phyloP scores from a whole-genome alignment of 2,888 invertebrate species.

The Papilio protenor region DNA sequence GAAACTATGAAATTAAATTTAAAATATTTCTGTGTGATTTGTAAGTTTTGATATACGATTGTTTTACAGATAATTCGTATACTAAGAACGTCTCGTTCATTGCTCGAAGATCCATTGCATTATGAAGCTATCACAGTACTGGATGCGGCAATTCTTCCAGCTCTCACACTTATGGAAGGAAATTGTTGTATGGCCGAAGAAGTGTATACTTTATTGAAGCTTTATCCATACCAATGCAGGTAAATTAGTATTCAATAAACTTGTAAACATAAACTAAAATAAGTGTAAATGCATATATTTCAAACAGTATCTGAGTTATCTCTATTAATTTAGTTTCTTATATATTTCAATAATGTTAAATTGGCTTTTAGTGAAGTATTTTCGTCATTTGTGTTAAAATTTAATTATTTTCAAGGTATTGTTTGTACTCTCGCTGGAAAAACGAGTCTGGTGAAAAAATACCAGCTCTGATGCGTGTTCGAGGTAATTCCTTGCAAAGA shows the following conservation, averaged over 20 bases:
- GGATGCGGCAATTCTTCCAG: constrained; percentile 95
- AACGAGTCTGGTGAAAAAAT: constrained; percentile 91
- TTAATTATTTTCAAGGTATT: constrained; percentile 83
- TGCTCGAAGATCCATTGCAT: constrained; percentile 86
- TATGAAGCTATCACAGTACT: constrained; percentile 93
- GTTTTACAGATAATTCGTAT: constrained; percentile 75
- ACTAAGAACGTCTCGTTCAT: constrained; percentile 68
- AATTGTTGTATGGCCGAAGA: constrained; percentile 99
- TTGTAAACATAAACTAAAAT: too few species aligned
- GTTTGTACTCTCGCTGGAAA: constrained; percentile 98
- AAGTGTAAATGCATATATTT: too few species aligned
- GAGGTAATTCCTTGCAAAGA: constrained; percentile 94
- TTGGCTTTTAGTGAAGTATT: too few species aligned
- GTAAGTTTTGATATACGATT: background rate
- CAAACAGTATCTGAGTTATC: too few species aligned
- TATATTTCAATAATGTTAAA: too few species aligned
- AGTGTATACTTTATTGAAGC: constrained; percentile 94
- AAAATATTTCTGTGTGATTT: background rate
- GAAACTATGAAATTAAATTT: constrained; percentile 2
- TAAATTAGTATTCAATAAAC: constrained; percentile 53
- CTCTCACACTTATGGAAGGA: constrained; percentile 95
- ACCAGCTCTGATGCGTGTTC: constrained; percentile 92
- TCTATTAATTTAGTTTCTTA: too few species aligned
- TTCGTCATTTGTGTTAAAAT: background rate
- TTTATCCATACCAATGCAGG: constrained; percentile 93